phyloP scores from a whole-genome alignment of 2,888 invertebrate genomes.

The Latrodectus hesperus region DNA sequence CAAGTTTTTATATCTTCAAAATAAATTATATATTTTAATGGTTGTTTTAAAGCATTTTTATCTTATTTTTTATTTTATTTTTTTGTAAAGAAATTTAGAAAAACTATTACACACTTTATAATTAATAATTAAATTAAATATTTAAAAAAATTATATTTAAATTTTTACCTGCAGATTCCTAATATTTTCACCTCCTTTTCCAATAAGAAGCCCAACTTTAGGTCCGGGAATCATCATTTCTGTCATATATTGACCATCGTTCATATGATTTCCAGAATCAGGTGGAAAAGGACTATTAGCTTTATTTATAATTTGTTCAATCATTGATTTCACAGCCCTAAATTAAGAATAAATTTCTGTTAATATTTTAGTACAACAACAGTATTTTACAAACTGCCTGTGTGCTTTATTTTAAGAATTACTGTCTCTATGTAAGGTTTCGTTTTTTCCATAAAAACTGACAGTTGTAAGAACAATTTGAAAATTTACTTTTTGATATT shows the following conservation, averaged over 20 bases:
- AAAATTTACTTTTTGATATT: too few species aligned
- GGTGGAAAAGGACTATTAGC: slow-evolving; percentile 70
- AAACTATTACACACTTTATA: too few species aligned
- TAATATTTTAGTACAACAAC: neutral
- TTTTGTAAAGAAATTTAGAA: too few species aligned
- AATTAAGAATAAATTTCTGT: slow-evolving; percentile 71
- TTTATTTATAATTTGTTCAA: slow-evolving; percentile 80
- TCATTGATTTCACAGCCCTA: slow-evolving; percentile 86
- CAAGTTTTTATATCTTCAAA: too few species aligned
- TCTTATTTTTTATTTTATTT: too few species aligned
- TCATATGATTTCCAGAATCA: slow-evolving; percentile 73
- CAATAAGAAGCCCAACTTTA: slow-evolving; percentile 98
- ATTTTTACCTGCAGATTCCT: slow-evolving; percentile 81
- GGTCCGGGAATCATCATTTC: slow-evolving; percentile 97
- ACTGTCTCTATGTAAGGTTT: too few species aligned
- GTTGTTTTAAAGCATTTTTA: too few species aligned
- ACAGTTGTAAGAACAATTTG: too few species aligned
- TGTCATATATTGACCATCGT: slow-evolving; percentile 73
- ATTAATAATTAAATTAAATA: too few species aligned
- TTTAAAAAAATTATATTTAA: too few species aligned
- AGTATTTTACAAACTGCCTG: slow-evolving; percentile 29
- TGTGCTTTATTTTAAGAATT: slow-evolving; percentile 10
- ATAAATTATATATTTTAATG: too few species aligned
- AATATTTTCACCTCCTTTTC: slow-evolving; percentile 98
- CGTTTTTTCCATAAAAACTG: too few species aligned